These are phyloP conservation scores for Cardiocondyla obscurior DNA, from an alignment of 1,140 invertebrate genomes.

Conservation along the genomic window DNA sequence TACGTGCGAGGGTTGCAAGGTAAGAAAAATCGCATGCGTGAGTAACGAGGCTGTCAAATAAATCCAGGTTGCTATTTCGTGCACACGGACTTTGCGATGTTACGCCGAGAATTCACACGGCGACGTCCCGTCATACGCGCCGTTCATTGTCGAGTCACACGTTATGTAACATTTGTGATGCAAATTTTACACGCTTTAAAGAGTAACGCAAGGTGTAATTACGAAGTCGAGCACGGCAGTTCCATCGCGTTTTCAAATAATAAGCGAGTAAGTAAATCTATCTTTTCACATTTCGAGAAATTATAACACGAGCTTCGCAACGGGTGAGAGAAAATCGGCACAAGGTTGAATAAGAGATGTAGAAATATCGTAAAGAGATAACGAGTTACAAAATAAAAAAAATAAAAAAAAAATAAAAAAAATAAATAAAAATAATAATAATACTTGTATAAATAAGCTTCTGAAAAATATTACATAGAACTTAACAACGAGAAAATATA, in stretches of 20 bases:
- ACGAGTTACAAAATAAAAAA: too few species aligned
- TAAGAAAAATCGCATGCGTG: slow-evolving; percentile 77
- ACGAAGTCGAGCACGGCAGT: slow-evolving; percentile 9
- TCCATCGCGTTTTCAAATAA: background rate
- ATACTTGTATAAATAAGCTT: background rate
- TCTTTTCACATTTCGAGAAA: background rate
- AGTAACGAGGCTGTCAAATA: background rate
- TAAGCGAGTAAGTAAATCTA: background rate
- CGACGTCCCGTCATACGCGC: background rate
- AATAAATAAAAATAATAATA: background rate
- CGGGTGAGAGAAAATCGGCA: background rate
- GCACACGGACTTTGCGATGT: slow-evolving; percentile 9
- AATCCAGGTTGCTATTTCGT: background rate
- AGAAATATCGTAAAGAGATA: too few species aligned
- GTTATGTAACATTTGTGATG: slow-evolving; percentile 44
- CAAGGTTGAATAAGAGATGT: background rate
- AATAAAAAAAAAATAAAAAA: background rate
- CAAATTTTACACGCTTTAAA: slow-evolving; percentile 26
- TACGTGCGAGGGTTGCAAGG: slow-evolving; percentile 96
- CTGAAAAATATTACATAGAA: background rate
- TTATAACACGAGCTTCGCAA: background rate
- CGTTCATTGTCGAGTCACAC: background rate
- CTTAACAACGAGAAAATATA: background rate
- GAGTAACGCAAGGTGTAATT: slow-evolving; percentile 10
- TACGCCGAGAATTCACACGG: slow-evolving; percentile 23